phyloP scores from a whole-genome alignment of 2,797 vertebrate genomes.

The Mustela erminea region DNA sequence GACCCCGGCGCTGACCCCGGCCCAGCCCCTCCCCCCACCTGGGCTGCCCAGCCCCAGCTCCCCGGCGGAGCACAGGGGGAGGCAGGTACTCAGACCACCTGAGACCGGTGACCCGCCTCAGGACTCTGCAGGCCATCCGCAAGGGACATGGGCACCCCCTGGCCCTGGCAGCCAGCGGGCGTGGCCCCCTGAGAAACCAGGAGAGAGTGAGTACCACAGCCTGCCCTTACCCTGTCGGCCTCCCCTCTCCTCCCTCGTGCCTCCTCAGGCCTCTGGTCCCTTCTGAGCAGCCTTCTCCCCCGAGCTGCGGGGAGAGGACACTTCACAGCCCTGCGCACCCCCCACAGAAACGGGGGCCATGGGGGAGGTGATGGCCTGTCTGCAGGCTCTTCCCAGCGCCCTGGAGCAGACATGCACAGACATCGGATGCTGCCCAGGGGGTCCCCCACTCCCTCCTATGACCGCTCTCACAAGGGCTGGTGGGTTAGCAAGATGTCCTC shows the following conservation, averaged over 20 bases:
- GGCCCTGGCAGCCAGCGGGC: neutral
- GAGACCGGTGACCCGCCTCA: neutral
- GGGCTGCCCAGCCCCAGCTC: neutral
- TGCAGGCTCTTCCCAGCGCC: neutral
- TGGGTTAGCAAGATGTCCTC: neutral
- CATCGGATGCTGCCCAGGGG: accelerated
- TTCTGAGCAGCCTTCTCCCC: neutral
- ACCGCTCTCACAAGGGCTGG: neutral
- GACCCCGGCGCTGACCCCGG: accelerated
- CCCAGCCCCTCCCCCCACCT: neutral
- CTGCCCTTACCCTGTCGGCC: neutral
- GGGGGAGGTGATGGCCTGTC: neutral
- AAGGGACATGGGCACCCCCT: neutral
- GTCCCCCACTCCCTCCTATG: neutral
- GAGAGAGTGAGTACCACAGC: constrained; percentile 81
- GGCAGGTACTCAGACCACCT: neutral
- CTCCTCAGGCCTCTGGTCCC: neutral
- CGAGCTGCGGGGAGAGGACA: neutral
- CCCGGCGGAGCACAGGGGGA: neutral
- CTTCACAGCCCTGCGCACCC: too few relatives aligned
- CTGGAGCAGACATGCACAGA: neutral
- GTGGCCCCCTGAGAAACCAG: constrained; percentile 48
- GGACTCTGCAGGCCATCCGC: neutral
- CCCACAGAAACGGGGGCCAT: neutral
- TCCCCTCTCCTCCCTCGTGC: neutral